Evolutionary conservation across 2,113 vertebrate genomes (phyloP).

Genomic region (Ceyx cyanopectus): DNA sequence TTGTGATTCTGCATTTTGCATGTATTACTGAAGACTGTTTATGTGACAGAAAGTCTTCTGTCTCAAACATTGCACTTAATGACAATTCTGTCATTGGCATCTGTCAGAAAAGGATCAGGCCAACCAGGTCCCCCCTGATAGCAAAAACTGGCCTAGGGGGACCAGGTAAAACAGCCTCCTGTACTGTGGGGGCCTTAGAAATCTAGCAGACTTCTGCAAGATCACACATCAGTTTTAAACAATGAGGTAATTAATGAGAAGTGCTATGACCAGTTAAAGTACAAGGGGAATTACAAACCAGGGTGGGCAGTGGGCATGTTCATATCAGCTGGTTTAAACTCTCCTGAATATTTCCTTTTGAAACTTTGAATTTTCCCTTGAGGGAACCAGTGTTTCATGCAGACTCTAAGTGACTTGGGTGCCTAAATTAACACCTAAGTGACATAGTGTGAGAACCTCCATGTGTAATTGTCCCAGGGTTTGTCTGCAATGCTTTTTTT

Average conservation of each 20-base stretch:
- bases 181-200: background rate
- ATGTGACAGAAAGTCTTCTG: background rate
- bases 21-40: background rate
- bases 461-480: background rate
- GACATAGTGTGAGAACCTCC: background rate
- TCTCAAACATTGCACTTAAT: background rate
- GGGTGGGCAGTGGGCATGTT: background rate
- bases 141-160: background rate
- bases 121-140: background rate
- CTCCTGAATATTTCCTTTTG: background rate
- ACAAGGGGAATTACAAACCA: background rate
- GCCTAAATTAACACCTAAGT: background rate
- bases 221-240: background rate
- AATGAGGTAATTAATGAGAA: background rate
- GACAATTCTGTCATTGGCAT: background rate
- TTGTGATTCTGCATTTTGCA: background rate
- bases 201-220: background rate
- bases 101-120: background rate
- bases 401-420: background rate
- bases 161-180: background rate
- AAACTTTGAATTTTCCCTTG: background rate
- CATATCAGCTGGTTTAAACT: background rate
- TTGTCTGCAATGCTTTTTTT: background rate
- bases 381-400: background rate
- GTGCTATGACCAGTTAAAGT: background rate